These are phyloP conservation scores for Parotia lawesii DNA, from an alignment of 2,113 vertebrate species.

Conservation along the genomic window DNA sequence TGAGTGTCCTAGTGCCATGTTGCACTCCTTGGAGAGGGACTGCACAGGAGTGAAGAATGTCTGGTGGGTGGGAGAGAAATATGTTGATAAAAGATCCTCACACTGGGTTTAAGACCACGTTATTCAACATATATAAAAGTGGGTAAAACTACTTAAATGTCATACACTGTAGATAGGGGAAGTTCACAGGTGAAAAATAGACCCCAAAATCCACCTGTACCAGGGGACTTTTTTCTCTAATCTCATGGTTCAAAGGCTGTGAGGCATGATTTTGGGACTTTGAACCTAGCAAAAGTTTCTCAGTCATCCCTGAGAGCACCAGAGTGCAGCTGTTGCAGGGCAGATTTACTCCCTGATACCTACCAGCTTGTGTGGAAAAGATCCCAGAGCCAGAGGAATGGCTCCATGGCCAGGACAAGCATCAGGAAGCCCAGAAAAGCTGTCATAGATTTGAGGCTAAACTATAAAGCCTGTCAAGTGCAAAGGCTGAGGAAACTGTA, in stretches of 20 bases:
- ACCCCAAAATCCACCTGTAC: accelerated
- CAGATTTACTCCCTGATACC: not conserved
- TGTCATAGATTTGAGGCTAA: not conserved
- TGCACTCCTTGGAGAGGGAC: not conserved
- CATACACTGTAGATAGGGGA: not conserved
- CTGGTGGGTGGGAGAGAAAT: not conserved
- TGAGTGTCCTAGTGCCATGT: not conserved
- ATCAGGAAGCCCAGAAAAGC: not conserved
- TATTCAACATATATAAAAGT: not conserved
- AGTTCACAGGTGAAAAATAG: not conserved
- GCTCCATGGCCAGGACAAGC: not conserved
- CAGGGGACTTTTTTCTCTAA: not conserved
- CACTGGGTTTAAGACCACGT: not conserved
- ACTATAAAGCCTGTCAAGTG: not conserved
- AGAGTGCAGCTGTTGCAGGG: not conserved
- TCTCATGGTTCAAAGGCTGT: not conserved
- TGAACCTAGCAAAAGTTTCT: not conserved
- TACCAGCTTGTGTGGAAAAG: not conserved
- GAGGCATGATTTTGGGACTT: not conserved
- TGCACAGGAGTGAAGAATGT: not conserved
- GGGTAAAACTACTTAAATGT: not conserved
- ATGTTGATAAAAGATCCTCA: not conserved
- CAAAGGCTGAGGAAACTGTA: not conserved
- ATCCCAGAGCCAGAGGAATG: not conserved
- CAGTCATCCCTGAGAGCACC: not conserved